Percentiles rank a stretch among this genome's conserved stretches.
These are phyloP conservation scores for Vicugna pacos DNA, from an alignment of 2,113 vertebrate genomes.

Conservation along the genomic window DNA sequence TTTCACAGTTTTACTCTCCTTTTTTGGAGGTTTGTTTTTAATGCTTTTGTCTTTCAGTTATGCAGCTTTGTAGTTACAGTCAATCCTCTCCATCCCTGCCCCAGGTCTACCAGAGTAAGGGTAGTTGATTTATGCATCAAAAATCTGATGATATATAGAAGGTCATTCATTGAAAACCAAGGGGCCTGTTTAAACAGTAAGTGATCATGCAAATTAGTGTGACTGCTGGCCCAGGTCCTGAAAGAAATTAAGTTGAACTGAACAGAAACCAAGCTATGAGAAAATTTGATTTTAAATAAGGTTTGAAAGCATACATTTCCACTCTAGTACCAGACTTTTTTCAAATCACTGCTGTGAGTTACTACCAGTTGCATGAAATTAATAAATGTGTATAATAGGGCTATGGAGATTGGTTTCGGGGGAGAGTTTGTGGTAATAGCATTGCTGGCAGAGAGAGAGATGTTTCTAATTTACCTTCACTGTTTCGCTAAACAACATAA, in stretches of 20 bases:
- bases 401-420: slow-evolving; percentile 21
- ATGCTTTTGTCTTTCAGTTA: slow-evolving; percentile 63
- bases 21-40: slow-evolving; percentile 18
- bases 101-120: slow-evolving; percentile 41
- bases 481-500: slow-evolving; percentile 4
- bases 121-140: slow-evolving; percentile 61
- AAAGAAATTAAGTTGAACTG: slow-evolving; percentile 73
- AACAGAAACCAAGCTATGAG: slow-evolving; percentile 58
- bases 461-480: slow-evolving; percentile 4
- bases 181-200: slow-evolving; percentile 70
- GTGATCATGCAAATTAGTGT: slow-evolving; percentile 77
- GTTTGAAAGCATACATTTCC: slow-evolving; percentile 58
- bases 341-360: slow-evolving; percentile 29
- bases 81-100: not conserved
- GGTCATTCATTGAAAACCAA: slow-evolving; percentile 70
- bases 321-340: slow-evolving; percentile 47
- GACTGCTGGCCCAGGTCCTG: slow-evolving; percentile 80
- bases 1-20: not conserved
- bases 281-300: slow-evolving; percentile 69
- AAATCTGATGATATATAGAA: slow-evolving; percentile 55
- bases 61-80: slow-evolving; percentile 35
- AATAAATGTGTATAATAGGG: slow-evolving; percentile 36
- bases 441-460: not conserved
- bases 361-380: slow-evolving; percentile 23
- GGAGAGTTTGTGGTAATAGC: not conserved